These are phyloP conservation scores for Drosophila sulfurigaster DNA, from an alignment of 1,140 invertebrate genomes.

Conservation along the genomic window DNA sequence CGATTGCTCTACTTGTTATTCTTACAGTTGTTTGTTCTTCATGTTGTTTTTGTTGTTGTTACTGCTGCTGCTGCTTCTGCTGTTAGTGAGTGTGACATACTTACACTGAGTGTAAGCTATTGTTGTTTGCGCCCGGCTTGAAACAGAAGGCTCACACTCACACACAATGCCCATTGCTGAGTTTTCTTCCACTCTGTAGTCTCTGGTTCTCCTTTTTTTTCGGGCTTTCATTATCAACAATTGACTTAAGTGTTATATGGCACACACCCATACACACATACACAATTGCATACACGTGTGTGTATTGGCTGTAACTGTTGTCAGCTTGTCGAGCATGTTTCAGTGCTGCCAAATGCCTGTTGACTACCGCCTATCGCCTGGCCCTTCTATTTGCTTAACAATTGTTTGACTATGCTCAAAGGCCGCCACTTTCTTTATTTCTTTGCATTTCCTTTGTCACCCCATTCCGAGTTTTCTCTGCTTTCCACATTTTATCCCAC, in stretches of 20 bases:
- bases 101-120: conserved; percentile 47
- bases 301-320: conserved; percentile 26
- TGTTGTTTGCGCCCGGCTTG: conserved; percentile 28
- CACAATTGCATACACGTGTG: conserved; percentile 6
- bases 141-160: conserved; percentile 34
- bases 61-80: background rate
- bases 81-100: conserved; percentile 50
- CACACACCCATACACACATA: conserved; percentile 16
- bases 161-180: conserved; percentile 38
- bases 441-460: conserved; percentile 10
- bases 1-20: conserved; percentile 59
- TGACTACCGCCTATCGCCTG: conserved; percentile 36
- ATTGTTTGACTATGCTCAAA: conserved; percentile 49
- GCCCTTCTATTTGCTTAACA: conserved; percentile 42
- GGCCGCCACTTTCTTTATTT: conserved; percentile 29
- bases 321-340: conserved; percentile 35
- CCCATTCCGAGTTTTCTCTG: background rate
- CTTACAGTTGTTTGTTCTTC: conserved; percentile 37
- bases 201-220: conserved; percentile 36
- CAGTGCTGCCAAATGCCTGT: conserved; percentile 53
- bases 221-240: conserved; percentile 68
- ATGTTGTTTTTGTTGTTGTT: conserved; percentile 18
- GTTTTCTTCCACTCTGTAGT: conserved; percentile 37
- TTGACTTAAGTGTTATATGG: conserved; percentile 58
- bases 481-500: background rate